Evolutionary conservation across 2,113 vertebrate genomes (phyloP), one percentile per base, ranked within the genome.

Genomic region (Dermatemys mawii): DNA sequence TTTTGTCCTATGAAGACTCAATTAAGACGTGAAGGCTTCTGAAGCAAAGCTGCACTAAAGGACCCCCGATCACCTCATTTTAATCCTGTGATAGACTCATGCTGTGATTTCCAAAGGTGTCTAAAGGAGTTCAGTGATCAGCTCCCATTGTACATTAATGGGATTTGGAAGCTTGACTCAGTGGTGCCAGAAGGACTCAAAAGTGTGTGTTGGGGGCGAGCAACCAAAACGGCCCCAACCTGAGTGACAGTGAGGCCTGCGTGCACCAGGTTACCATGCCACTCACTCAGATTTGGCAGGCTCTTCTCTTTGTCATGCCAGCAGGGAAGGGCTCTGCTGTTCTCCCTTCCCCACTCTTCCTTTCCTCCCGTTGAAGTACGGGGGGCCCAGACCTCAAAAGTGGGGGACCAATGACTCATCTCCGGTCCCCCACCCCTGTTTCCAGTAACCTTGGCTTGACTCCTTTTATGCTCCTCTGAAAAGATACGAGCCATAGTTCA

Each of bases 81-180:
- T 84, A 84, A 92, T 46, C 78, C 63, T 0, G 0, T n/a, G 27
- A 80, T 1, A 17, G n/a, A 55, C 19, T 19, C 41, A 70, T 44
- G 44, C 41, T 7, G 80, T 32, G 73, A 17, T 8, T 78, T 83
- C 53, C 91, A 48, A 1, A 24, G 2, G 63, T 83, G 13, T 53
- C 73, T 19, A 81, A 35, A 84, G 83, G 63, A 0, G 0, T 1
- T 1, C 83, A 29, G 63, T 0, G 49, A 82, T 94, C 38, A 0
- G 0, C n/a, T 92, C 49, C 86, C 2, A 1, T 35, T 89, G 83
- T 16, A 50, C 84, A 89, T 89, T 91, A 76, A 78, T 53, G 83
- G 84, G 0, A 55, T 95, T 89, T 55, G 90, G 55, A 2, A 0
- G 49, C 53, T 53, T 48, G 41, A 1, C 49, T 94, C 83, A 2